A percentile compares a stretch with the other conserved stretches of the same genome.
Evolutionary conservation across 1,140 invertebrate species (phyloP).

Genomic region (Drosophila micromelanica): DNA sequence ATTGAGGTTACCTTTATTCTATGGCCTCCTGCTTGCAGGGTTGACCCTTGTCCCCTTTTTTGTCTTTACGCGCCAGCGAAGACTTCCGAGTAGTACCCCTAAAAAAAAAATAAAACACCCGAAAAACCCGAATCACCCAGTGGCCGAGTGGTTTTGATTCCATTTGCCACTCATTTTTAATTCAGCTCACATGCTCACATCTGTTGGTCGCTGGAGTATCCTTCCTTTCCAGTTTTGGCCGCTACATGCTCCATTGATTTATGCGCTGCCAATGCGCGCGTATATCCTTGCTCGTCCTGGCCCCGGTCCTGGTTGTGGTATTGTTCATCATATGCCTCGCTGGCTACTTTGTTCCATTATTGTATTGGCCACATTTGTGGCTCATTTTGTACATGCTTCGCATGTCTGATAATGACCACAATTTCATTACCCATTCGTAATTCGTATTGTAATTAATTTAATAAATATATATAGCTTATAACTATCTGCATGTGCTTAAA

Average conservation of each 20-base stretch:
- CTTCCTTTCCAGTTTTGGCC: constrained; percentile 62
- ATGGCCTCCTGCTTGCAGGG: constrained; percentile 18
- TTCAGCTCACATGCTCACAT: constrained; percentile 77
- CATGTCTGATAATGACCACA: constrained; percentile 77
- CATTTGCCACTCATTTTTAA: constrained; percentile 70
- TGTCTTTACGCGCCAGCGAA: constrained; percentile 9
- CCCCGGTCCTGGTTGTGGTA: constrained; percentile 24
- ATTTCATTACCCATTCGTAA: constrained; percentile 79
- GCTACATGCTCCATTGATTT: constrained; percentile 74
- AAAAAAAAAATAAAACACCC: constrained; percentile 25
- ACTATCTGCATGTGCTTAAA: not conserved
- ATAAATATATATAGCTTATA: constrained; percentile 53
- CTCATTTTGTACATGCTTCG: constrained; percentile 73
- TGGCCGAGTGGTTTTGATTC: constrained; percentile 33
- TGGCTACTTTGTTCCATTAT: constrained; percentile 75
- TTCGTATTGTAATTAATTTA: constrained; percentile 81
- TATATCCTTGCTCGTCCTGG: not conserved
- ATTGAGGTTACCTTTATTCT: constrained; percentile 67
- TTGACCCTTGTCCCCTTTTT: constrained; percentile 55
- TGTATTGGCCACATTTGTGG: constrained; percentile 74
- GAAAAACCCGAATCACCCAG: constrained; percentile 4
- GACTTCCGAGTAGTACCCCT: too few relatives aligned
- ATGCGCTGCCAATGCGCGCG: constrained; percentile 64
- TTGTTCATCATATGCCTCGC: constrained; percentile 62
- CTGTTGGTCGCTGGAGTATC: constrained; percentile 57